Evolutionary conservation across 1,140 invertebrate genomes (phyloP), one percentile per base, ranked within the genome.

Genomic region (Leptinotarsa defecta): DNA sequence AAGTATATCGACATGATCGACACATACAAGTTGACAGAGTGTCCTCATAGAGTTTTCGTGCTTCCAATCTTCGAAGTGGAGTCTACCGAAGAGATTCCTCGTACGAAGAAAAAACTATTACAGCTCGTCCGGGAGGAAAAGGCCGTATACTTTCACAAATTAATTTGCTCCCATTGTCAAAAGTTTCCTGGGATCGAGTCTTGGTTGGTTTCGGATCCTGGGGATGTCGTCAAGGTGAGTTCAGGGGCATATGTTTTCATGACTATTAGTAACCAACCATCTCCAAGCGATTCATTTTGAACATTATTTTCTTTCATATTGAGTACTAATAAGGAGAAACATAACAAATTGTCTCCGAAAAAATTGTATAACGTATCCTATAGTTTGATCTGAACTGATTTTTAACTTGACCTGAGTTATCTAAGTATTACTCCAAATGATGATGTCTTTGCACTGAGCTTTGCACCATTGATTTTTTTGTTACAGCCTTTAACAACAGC

Each of bases 21-120:
- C 81, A 79, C 4, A 81, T 85, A 49, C 76, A 78, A 73, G 76
- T 80, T 65, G 49, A 27, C 43, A 48, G 65, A 69, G 2, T 78
- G 74, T 22, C 5, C 64, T 85, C 87, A 74, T 68, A 85, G 89
- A 0, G 89, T 91, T 68, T 94, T 91, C 83, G 92, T 93, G 2
- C 86, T 93, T 65, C 92, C 92, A 6, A 88, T 92, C 65, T 95
- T 94, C 85, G 93, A 95, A 84, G 91, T 95, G 71, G 90, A 92
- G 77, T 86, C 86, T 49, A 87, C 86, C 6, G 88, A 89, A 81
- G 83, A 86, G 77, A 88, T 92, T 22, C 92, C 92, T 0, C 85
- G 84, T 48, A 90, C 86, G 74, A 93, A 91, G 85, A 65, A 64
- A 74, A 88, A 86, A 84, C 87, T 88, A 74, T 83, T 87, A 73